Base-by-base conservation (phyloP, 1,140 invertebrate species). In the Drosophila melanica region DNA sequence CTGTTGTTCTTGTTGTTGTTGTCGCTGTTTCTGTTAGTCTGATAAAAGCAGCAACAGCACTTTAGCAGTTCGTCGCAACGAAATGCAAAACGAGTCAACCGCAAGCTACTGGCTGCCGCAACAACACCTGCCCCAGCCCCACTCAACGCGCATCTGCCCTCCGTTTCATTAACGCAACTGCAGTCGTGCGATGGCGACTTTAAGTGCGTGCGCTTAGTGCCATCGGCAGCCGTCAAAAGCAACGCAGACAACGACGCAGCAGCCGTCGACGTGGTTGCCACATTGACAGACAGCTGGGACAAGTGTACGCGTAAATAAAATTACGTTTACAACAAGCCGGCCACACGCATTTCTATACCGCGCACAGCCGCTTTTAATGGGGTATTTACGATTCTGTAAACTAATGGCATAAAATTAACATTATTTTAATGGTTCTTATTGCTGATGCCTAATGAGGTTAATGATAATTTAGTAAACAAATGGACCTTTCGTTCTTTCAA, bases 181-280 rank as follows among this genome's bases (percentile, higher is more conserved):
- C 75, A 78, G 58, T 48, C 50, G 80, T 67, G 47, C 66, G 23
- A 10, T 67, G 78, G 75, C 65, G 71, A 80, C 75, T 73, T 86
- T 87, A 86, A 86, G 81, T 86, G 81, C 82, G 82, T 82, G 79
- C 79, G 68, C 65, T 89, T 89, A 87, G 82, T 82, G 84, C 84
- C 82, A 89, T 74, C 76, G 79, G 82, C 79, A 89, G 79, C 84
- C 84, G 84, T 82, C 84, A 89, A 89, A 87, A 89, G 77, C 84
- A 73, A 78, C 84, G 67, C 77, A 75, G 70, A 55, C 74, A 67
- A 64, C 73, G 47, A 58, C 67, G 64, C 51, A 35, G 35, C 65
- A 39, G 30, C 33, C 30, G 44, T 50, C 54, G 57, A 62, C 66
- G 48, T 44, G 48, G 44, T 44, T 74, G 69, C 63, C 79, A 70